A percentile compares a stretch with the other conserved stretches of the same genome.
Evolutionary conservation across 2,888 invertebrate species (phyloP).

Genomic region (Caenorhabditis sulstoni): DNA sequence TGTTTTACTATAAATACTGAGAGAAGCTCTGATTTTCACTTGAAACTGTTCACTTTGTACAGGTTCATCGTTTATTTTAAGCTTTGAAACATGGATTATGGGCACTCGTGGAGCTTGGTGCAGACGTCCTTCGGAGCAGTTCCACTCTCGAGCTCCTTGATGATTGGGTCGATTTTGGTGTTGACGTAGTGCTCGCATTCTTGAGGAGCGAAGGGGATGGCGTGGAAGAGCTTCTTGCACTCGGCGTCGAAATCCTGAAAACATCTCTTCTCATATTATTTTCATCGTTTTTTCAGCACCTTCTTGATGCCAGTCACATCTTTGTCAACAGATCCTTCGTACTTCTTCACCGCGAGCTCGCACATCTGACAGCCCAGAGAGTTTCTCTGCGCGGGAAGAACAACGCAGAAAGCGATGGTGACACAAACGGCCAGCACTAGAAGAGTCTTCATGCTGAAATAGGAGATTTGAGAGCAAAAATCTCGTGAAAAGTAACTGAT

Average conservation of each 20-base stretch:
- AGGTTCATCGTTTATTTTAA: not conserved
- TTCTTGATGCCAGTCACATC: slow-evolving; percentile 60
- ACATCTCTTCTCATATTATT: too few species aligned
- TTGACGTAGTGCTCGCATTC: slow-evolving; percentile 63
- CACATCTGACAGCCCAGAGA: slow-evolving; percentile 64
- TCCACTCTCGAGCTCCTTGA: slow-evolving; percentile 67
- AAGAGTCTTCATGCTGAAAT: slow-evolving; percentile 37
- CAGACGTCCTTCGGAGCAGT: slow-evolving; percentile 70
- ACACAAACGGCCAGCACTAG: slow-evolving; percentile 36
- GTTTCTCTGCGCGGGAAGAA: slow-evolving; percentile 48
- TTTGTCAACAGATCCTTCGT: slow-evolving; percentile 60
- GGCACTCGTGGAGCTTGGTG: slow-evolving; percentile 58
- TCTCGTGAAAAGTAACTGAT: too few species aligned
- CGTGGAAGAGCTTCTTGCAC: slow-evolving; percentile 64
- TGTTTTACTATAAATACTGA: too few species aligned
- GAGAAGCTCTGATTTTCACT: not conserved
- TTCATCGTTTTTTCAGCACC: slow-evolving; percentile 5
- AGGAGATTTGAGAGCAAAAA: not conserved
- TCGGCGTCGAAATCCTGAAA: slow-evolving; percentile 62
- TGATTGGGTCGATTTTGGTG: slow-evolving; percentile 63
- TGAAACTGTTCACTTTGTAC: slow-evolving; percentile 5
- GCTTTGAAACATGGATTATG: slow-evolving; percentile 3
- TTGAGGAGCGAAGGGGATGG: slow-evolving; percentile 58
- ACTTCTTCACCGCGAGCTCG: slow-evolving; percentile 62
- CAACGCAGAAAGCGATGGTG: slow-evolving; percentile 50